phyloP scores from a whole-genome alignment of 2,797 vertebrate genomes.

The Trematomus bernacchii region DNA sequence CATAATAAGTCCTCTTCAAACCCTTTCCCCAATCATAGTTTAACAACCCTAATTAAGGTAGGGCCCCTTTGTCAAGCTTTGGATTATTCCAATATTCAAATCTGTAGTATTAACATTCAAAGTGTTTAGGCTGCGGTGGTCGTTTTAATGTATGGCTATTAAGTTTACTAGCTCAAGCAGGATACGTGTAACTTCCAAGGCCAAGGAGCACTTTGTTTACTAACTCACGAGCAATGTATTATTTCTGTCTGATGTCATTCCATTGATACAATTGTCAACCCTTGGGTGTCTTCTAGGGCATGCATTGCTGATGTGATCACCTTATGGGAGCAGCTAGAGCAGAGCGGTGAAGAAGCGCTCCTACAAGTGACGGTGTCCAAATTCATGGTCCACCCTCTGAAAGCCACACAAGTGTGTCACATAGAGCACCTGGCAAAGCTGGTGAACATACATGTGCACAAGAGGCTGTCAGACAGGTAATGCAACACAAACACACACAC shows the following conservation, averaged over 20 bases:
- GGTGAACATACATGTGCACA: constrained; percentile 85
- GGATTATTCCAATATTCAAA: too few relatives aligned
- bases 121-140: neutral
- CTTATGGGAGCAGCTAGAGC: constrained; percentile 90
- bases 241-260: neutral
- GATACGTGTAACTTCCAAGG: neutral
- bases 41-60: too few relatives aligned
- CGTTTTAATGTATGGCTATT: neutral
- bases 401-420: constrained; percentile 88
- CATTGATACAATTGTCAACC: neutral
- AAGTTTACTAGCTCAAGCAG: neutral
- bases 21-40: too few relatives aligned
- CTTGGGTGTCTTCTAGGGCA: constrained; percentile 83
- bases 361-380: constrained; percentile 85
- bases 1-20: too few relatives aligned
- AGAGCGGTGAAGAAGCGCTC: constrained; percentile 72
- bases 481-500: neutral
- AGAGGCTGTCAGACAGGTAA: constrained; percentile 83
- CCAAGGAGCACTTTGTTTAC: too few relatives aligned
- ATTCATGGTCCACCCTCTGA: constrained; percentile 91
- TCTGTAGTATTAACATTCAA: neutral
- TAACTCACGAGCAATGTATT: neutral
- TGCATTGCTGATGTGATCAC: constrained; percentile 87
- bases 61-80: too few relatives aligned
- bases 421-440: constrained; percentile 88